A percentile compares a stretch with the other conserved stretches of the same genome.
Conservation (phyloP, 2,113 vertebrate genomes). For the Pelecanus crispus region DNA sequence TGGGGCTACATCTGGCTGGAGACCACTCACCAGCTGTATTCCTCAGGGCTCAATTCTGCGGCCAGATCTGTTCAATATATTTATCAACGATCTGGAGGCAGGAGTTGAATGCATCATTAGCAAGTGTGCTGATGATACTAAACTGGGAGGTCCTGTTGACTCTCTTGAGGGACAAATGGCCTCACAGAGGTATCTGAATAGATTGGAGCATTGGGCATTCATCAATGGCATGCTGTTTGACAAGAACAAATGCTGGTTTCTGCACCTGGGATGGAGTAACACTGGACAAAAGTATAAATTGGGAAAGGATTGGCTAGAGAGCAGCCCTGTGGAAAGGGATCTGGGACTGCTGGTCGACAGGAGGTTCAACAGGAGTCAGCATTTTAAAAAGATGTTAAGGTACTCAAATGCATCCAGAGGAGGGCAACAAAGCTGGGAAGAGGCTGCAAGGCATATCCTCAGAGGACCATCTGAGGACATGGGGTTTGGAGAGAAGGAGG, state of each 20-base stretch:
- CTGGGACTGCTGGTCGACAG: neutral
- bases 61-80: neutral
- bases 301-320: neutral
- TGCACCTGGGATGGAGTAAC: neutral
- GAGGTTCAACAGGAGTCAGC: neutral
- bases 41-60: neutral
- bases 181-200: neutral
- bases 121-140: no score
- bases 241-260: neutral
- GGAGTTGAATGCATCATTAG: no score
- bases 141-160: no score
- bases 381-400: neutral
- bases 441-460: neutral
- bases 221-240: neutral
- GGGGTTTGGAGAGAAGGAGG: neutral
- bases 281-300: neutral
- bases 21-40: neutral
- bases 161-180: no score
- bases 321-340: neutral
- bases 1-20: neutral
- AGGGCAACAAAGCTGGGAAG: neutral
- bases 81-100: no score
- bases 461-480: neutral
- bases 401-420: neutral
- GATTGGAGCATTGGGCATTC: neutral